phyloP scores from a whole-genome alignment of 2,797 vertebrate genomes.

The Erpetoichthys calabaricus region DNA sequence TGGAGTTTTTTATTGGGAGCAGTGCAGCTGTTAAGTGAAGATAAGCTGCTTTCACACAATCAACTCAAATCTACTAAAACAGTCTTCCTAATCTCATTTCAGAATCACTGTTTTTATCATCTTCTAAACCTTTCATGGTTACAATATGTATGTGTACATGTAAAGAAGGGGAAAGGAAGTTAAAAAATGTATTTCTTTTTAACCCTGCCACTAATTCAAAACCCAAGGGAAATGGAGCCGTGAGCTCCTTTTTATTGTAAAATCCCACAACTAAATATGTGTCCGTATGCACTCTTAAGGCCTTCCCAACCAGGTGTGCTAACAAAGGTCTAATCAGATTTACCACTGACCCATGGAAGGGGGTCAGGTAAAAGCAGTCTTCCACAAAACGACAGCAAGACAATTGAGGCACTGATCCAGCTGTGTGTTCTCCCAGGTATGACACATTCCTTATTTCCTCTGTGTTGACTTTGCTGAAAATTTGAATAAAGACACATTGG shows the following conservation, averaged over 20 bases:
- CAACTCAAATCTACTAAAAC: too few species aligned
- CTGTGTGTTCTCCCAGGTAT: too few species aligned
- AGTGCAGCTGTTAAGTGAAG: too few species aligned
- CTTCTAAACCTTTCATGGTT: too few species aligned
- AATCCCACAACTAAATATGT: constrained; percentile 24
- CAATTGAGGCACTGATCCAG: too few species aligned
- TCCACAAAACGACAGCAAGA: neutral
- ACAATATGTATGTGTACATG: constrained; percentile 5
- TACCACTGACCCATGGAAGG: constrained; percentile 42
- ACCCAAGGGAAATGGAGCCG: constrained; percentile 2
- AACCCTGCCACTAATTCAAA: constrained; percentile 2
- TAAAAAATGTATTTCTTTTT: constrained; percentile 9
- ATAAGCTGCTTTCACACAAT: too few species aligned
- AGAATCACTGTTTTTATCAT: too few species aligned
- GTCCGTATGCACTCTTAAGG: constrained; percentile 34
- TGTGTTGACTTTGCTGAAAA: too few species aligned
- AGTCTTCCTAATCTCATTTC: too few species aligned
- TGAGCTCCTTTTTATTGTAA: constrained; percentile 5
- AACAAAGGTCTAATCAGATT: constrained; percentile 49
- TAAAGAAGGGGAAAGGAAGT: constrained; percentile 5
- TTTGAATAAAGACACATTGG: too few species aligned
- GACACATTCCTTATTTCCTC: too few species aligned
- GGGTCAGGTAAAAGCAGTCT: constrained; percentile 40
- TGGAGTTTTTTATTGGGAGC: too few species aligned
- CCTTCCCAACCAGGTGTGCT: constrained; percentile 55